Evolutionary conservation across 2,888 invertebrate genomes (phyloP), one percentile per base, ranked within the genome.

Genomic region (Thymelicus sylvestris): DNA sequence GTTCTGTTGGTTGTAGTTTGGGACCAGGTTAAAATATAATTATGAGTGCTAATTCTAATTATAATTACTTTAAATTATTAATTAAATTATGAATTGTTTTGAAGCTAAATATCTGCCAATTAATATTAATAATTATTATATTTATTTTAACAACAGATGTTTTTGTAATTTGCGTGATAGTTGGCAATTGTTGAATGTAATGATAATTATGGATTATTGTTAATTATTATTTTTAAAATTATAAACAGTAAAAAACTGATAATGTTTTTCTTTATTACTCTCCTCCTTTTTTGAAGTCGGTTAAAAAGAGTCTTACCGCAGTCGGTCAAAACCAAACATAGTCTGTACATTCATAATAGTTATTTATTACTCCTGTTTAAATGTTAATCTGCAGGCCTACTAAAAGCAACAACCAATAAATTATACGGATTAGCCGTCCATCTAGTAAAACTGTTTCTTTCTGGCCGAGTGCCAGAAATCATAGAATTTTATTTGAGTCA

Each of bases 21-120:
- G 66, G 70, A 66, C 70, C 70, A 71, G 65, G 61, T 15, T 50
- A 39, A 50, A 60, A 61, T 60, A n/a, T 52, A 60, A 47, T 48
- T 59, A 50, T 19, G 12, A 59, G 38, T 59, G 38, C 59, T 59
- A 38, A 59, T 24, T 19, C 52, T 57, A 57, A 55, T 31, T 57
- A 57, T 57, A 38, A 57, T 57, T 57, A 38, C 24, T n/a, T 39
- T 59, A 31, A 38, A 38, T 57, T 13, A 24, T 57, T 57, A 38
- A 24, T 57, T 57, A 38, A 55, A 6, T 57, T 31, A 57, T 24
- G 10, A 24, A 59, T 39, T 31, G n/a, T 38, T 31, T 38, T 59
- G 8, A 38, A 59, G 13, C n/a, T n/a, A 13, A n/a, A 59, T 57
- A 59, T 41, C 31, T 57, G 57, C 31, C 57, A 57, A 57, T 38